These are phyloP conservation scores for Galleria mellonella DNA, from an alignment of 1,140 invertebrate genomes.

Conservation along the genomic window DNA sequence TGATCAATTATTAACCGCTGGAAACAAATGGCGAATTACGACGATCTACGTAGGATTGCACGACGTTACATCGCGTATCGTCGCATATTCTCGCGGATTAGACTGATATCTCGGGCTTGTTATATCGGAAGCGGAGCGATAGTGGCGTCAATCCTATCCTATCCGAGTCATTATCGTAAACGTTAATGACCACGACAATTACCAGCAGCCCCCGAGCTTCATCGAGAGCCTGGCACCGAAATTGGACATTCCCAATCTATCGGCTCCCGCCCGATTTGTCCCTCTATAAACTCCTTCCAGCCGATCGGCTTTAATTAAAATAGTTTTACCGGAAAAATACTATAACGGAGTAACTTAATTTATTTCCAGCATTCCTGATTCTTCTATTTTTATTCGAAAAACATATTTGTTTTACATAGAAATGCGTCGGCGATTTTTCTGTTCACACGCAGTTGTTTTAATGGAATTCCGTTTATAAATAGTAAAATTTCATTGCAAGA, in stretches of 20 bases:
- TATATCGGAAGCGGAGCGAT: slow-evolving; percentile 39
- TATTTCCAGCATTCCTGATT: slow-evolving; percentile 25
- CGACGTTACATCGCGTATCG: slow-evolving; percentile 10
- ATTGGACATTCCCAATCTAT: slow-evolving; percentile 63
- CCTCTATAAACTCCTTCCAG: slow-evolving; percentile 60
- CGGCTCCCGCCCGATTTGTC: slow-evolving; percentile 43
- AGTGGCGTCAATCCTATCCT: slow-evolving; percentile 55
- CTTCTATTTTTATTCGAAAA: slow-evolving; percentile 19
- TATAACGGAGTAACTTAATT: slow-evolving; percentile 37
- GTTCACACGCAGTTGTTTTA: background rate
- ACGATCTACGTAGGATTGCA: slow-evolving; percentile 1
- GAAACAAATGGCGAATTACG: slow-evolving; percentile 19
- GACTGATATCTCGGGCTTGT: slow-evolving; percentile 34
- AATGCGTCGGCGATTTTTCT: slow-evolving; percentile 10
- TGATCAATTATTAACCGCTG: slow-evolving; percentile 20
- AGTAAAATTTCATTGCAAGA: slow-evolving; percentile 1
- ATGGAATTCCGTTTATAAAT: background rate
- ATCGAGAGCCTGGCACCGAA: slow-evolving; percentile 40
- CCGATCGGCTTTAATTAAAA: slow-evolving; percentile 62
- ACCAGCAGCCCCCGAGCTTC: slow-evolving; percentile 45
- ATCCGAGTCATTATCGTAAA: slow-evolving; percentile 64
- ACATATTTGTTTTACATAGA: slow-evolving; percentile 7
- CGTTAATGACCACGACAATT: slow-evolving; percentile 68
- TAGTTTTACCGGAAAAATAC: slow-evolving; percentile 62
- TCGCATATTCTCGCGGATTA: slow-evolving; percentile 34